A percentile compares a stretch with the other conserved stretches of the same genome.
Evolutionary conservation across 2,888 invertebrate genomes (phyloP).

Genomic region (Drosophila infuscata): DNA sequence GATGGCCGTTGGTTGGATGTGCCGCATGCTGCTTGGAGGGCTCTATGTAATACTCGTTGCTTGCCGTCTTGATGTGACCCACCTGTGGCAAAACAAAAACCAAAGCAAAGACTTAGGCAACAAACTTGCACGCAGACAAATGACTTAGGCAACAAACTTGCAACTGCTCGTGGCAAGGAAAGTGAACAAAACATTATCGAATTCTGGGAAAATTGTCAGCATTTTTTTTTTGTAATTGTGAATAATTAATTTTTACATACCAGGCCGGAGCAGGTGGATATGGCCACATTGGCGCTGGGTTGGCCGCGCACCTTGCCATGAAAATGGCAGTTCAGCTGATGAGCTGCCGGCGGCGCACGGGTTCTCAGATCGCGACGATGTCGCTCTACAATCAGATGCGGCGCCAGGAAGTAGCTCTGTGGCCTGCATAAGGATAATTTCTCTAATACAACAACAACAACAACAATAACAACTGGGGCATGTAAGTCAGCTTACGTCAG

Average conservation of each 20-base stretch:
- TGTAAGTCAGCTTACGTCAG: slow-evolving; percentile 78
- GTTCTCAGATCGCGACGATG: slow-evolving; percentile 86
- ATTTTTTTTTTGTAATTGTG: not conserved
- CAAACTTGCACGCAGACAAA: slow-evolving; percentile 35
- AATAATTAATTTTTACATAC: slow-evolving; percentile 86
- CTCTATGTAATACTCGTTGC: slow-evolving; percentile 90
- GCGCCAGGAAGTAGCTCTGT: slow-evolving; percentile 89
- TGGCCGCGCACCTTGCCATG: slow-evolving; percentile 91
- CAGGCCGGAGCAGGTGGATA: slow-evolving; percentile 93
- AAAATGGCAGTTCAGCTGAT: slow-evolving; percentile 90
- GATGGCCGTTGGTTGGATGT: slow-evolving; percentile 85
- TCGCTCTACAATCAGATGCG: slow-evolving; percentile 90
- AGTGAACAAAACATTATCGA: not conserved
- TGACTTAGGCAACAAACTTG: slow-evolving; percentile 43
- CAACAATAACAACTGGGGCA: not conserved
- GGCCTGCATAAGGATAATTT: slow-evolving; percentile 85
- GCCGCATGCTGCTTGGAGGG: slow-evolving; percentile 87
- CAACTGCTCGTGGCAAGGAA: not conserved
- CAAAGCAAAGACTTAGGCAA: slow-evolving; percentile 47
- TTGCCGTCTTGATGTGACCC: slow-evolving; percentile 88
- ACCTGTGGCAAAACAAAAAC: slow-evolving; percentile 85
- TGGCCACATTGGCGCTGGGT: slow-evolving; percentile 89
- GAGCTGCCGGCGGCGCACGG: slow-evolving; percentile 78
- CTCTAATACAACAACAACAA: not conserved
- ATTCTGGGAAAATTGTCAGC: not conserved